Evolutionary conservation across 2,888 invertebrate genomes (phyloP).

Genomic region (Dascillus cervinus): DNA sequence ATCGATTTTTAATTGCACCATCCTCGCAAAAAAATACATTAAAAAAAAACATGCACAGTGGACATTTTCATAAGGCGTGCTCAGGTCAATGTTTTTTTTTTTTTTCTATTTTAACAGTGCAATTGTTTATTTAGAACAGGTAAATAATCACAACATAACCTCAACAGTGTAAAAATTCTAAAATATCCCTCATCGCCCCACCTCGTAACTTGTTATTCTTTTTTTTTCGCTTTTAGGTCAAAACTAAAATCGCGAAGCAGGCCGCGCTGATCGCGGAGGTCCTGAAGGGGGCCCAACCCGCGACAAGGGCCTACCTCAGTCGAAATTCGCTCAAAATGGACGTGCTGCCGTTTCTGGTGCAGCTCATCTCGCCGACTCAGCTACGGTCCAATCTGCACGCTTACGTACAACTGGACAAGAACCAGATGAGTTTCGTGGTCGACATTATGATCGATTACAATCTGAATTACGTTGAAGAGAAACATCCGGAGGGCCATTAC

Average conservation of each 20-base stretch:
- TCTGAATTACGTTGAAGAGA: slow-evolving; percentile 74
- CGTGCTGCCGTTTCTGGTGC: slow-evolving; percentile 61
- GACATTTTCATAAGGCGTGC: too few relatives aligned
- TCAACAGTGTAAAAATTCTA: too few relatives aligned
- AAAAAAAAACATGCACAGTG: too few relatives aligned
- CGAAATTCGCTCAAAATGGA: slow-evolving; percentile 54
- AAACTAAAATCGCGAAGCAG: slow-evolving; percentile 44
- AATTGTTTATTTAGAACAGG: too few relatives aligned
- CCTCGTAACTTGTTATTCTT: too few relatives aligned
- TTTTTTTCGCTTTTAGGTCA: slow-evolving; percentile 47
- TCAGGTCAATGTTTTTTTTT: too few relatives aligned
- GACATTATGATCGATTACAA: slow-evolving; percentile 85
- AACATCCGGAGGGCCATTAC: slow-evolving; percentile 69
- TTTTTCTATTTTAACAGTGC: too few relatives aligned
- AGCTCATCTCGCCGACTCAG: slow-evolving; percentile 65
- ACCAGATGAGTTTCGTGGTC: slow-evolving; percentile 62
- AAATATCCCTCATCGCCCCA: too few relatives aligned
- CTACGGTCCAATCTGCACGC: slow-evolving; percentile 66
- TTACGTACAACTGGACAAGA: slow-evolving; percentile 65
- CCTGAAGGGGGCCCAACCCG: slow-evolving; percentile 55
- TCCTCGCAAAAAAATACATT: too few relatives aligned
- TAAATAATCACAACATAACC: too few relatives aligned
- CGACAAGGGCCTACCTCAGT: slow-evolving; percentile 42
- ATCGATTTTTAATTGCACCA: neutral
- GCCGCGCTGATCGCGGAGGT: slow-evolving; percentile 53